Conservation (phyloP, 2,888 invertebrate species). For the Blastobasis lacticolella region DNA sequence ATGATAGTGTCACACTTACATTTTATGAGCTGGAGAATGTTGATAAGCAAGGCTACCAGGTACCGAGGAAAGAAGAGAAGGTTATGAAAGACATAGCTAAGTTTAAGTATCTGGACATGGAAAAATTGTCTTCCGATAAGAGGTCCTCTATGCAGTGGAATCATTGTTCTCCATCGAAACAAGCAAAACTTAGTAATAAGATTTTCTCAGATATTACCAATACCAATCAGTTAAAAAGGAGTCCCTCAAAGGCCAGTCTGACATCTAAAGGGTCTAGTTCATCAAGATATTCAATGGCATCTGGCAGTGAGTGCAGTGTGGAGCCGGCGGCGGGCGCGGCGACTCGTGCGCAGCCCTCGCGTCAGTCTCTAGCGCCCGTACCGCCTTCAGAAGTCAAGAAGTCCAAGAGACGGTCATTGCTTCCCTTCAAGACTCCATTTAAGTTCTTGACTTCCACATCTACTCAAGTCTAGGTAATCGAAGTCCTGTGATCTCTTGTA, state of each 20-base stretch:
- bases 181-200: constrained; percentile 41
- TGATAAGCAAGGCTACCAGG: constrained; percentile 35
- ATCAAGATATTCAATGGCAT: constrained; percentile 42
- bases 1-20: constrained; percentile 64
- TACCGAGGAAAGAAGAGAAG: constrained; percentile 25
- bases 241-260: constrained; percentile 58
- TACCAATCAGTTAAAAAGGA: constrained; percentile 40
- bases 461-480: constrained; percentile 3
- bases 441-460: constrained; percentile 53
- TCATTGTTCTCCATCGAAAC: constrained; percentile 61
- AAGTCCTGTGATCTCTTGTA: constrained; percentile 19
- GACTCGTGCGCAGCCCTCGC: constrained; percentile 35
- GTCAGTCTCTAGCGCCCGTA: constrained; percentile 34
- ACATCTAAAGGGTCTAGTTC: constrained; percentile 44
- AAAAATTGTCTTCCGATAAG: constrained; percentile 51
- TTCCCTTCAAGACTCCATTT: constrained; percentile 67
- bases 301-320: constrained; percentile 42
- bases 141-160: constrained; percentile 43
- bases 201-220: constrained; percentile 52
- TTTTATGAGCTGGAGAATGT: constrained; percentile 61
- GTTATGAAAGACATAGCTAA: constrained; percentile 46
- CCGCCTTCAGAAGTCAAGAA: constrained; percentile 49
- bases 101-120: constrained; percentile 62
- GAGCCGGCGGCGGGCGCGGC: constrained; percentile 35
- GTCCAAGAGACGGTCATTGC: constrained; percentile 52